Base-by-base conservation (phyloP, 2,888 invertebrate species). In the Tetragnatha montana region DNA sequence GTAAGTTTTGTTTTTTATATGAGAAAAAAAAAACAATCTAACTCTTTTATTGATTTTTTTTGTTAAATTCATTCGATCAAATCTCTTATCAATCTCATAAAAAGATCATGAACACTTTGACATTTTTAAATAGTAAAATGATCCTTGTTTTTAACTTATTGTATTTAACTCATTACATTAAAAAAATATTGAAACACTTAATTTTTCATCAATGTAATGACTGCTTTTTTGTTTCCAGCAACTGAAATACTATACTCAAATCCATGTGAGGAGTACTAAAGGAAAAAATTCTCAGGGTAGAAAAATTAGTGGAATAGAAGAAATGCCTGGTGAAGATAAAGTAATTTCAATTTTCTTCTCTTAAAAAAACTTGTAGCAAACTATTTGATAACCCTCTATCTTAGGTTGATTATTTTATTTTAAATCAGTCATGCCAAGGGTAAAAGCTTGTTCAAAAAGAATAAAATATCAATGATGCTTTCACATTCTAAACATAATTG, bases 301-400 rank as follows among this genome's bases (percentile, higher is more conserved):
- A 21, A 99, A 99, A 93, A 98, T 99, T 79, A 98, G 98, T 93
- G 99, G 99, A 0, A 98, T 99, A 91, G 99, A 99, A 93, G 97
- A 98, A 0, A 97, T 98, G 96, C 98, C 98, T 0, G 96, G 97
- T 10, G 98, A 98, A 93, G 98, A 98, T 93, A 98, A 98, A 93
- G 94, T 94, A 78, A 78, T 35, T 75, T 22, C 21, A 1, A 6
- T 60, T 60, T 17, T 8, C 60, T 60, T 60, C 10, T 8, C 4
- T 10, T 0, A 4, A 35, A 10, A 17, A 60, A 8, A 60, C 17
- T 60, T 60, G 0, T 7, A 60, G 12, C 0, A 60, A 12, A 60
- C 17, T 60, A 8, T 17, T 60, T 8, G 60, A 17, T 35, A 35
- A 35, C 35, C 35, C 35, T 35, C 35, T 35, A 4, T 35, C 35